phyloP scores from a whole-genome alignment of 2,888 invertebrate genomes.

The Notocelia uddmanniana region DNA sequence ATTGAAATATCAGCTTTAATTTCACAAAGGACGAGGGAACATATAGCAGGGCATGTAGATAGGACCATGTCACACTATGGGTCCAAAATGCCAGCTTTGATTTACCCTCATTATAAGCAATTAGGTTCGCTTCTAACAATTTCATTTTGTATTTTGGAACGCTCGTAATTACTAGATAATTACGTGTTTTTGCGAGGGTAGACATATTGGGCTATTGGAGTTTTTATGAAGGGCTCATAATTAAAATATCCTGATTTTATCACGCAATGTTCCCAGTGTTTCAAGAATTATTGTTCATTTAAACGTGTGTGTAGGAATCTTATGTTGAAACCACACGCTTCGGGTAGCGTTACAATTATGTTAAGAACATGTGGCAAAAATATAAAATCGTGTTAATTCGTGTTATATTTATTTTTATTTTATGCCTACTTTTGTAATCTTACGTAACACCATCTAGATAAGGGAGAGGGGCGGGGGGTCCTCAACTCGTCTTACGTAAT shows the following conservation, averaged over 20 bases:
- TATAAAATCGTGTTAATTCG: too few species aligned
- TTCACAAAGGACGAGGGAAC: slow-evolving; percentile 14
- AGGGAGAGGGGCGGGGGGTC: too few species aligned
- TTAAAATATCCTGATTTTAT: slow-evolving; percentile 39
- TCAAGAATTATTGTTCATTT: neutral
- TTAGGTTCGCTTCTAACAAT: slow-evolving; percentile 55
- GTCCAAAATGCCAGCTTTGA: slow-evolving; percentile 60
- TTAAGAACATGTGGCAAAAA: too few species aligned
- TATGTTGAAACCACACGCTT: too few species aligned
- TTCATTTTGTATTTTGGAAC: slow-evolving; percentile 48
- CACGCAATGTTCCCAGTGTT: slow-evolving; percentile 8
- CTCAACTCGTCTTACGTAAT: too few species aligned
- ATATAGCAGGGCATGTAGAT: slow-evolving; percentile 14
- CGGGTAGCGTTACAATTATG: too few species aligned
- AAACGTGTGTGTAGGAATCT: neutral
- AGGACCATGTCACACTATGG: slow-evolving; percentile 50
- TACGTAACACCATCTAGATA: too few species aligned
- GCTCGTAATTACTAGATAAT: slow-evolving; percentile 40
- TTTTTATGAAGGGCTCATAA: slow-evolving; percentile 40
- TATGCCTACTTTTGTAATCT: too few species aligned
- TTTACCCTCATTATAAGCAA: slow-evolving; percentile 60
- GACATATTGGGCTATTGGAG: slow-evolving; percentile 28
- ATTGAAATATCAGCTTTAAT: slow-evolving; percentile 11
- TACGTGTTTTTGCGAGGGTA: slow-evolving; percentile 41
- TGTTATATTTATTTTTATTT: too few species aligned